A percentile compares a stretch with the other conserved stretches of the same genome.
Conservation (phyloP, 2,113 vertebrate species). For the Phycodurus eques region DNA sequence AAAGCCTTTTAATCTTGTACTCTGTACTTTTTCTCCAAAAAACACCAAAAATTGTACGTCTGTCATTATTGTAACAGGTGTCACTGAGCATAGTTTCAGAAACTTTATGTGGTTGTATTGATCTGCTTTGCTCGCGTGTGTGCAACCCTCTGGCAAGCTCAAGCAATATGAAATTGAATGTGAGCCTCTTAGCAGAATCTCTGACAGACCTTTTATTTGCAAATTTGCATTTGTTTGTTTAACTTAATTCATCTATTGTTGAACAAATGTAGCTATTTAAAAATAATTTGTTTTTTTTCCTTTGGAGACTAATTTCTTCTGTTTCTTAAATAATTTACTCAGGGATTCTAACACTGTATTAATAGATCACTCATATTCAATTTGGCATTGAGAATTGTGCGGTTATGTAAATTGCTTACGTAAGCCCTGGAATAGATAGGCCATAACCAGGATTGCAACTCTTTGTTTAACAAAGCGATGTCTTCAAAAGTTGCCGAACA, state of each 20-base stretch:
- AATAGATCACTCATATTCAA: not conserved
- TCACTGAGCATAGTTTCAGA: constrained; percentile 15
- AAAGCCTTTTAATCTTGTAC: not conserved
- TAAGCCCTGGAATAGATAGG: constrained; percentile 25
- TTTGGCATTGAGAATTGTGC: constrained; percentile 18
- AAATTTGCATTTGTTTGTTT: not conserved
- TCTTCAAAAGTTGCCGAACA: constrained; percentile 9
- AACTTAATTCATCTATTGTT: not conserved
- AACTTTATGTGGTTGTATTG: constrained; percentile 25
- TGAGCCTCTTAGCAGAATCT: constrained; percentile 24
- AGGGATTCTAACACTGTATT: not conserved
- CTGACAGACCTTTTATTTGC: constrained; percentile 12
- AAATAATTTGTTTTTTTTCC: not conserved
- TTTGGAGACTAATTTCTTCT: not conserved
- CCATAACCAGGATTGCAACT: constrained; percentile 14
- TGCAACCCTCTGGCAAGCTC: constrained; percentile 20
- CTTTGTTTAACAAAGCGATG: constrained; percentile 33
- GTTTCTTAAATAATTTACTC: constrained; percentile 3
- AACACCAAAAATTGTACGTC: not conserved
- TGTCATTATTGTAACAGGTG: not conserved
- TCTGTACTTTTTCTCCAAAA: not conserved
- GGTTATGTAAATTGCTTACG: constrained; percentile 38
- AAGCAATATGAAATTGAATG: constrained; percentile 29
- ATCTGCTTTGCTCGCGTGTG: constrained; percentile 14
- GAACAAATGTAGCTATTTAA: not conserved